Percentiles rank a stretch among this genome's conserved stretches.
These are phyloP conservation scores for Crotalus viridis DNA, from an alignment of 2,113 vertebrate genomes.

Conservation along the genomic window DNA sequence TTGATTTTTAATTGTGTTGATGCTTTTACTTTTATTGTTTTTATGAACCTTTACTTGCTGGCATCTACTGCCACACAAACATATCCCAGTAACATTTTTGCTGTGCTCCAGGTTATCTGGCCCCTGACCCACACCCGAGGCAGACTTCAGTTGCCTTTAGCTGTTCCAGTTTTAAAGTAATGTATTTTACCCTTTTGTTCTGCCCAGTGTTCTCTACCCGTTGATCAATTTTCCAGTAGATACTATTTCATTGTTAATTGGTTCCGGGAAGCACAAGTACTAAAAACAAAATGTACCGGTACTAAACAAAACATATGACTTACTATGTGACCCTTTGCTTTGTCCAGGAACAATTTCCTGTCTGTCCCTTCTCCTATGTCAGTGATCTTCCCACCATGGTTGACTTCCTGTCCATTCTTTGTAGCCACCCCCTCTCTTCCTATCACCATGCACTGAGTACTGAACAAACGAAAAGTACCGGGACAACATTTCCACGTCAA, in stretches of 20 bases:
- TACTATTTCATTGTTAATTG: neutral
- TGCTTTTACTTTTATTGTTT: neutral
- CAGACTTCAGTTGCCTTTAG: neutral
- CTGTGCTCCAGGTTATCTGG: neutral
- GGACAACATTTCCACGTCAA: neutral
- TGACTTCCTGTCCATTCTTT: neutral
- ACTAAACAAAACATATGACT: neutral
- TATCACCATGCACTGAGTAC: neutral
- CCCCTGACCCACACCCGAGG: neutral
- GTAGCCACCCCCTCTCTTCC: neutral
- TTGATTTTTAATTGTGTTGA: neutral
- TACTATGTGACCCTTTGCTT: neutral
- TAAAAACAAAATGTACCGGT: neutral
- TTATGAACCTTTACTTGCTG: neutral
- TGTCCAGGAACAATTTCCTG: neutral
- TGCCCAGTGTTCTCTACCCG: neutral
- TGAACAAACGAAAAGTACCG: neutral
- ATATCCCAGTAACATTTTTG: neutral
- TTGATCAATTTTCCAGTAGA: neutral
- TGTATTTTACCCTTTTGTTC: neutral
- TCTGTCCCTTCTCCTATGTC: neutral
- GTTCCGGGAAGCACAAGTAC: neutral
- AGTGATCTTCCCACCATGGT: neutral
- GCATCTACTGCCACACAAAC: neutral
- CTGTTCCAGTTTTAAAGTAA: neutral